Percentiles rank a stretch among this genome's conserved stretches.
phyloP scores from a whole-genome alignment of 2,888 invertebrate genomes.

The Melieria picta region DNA sequence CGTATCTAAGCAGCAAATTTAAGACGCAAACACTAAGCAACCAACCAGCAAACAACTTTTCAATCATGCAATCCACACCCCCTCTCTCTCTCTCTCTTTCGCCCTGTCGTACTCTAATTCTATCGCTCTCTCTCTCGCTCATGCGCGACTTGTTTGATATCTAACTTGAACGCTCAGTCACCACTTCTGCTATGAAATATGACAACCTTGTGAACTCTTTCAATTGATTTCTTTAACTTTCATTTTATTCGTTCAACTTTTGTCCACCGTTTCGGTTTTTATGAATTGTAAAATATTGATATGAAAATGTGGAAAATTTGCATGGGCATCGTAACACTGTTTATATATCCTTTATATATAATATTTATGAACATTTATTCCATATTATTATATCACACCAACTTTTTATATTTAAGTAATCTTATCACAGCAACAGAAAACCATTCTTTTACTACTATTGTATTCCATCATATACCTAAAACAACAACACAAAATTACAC shows the following conservation, averaged over 20 bases:
- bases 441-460: too few relatives aligned
- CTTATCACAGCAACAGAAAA: too few relatives aligned
- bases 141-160: not conserved
- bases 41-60: conserved; percentile 5
- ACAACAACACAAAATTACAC: too few relatives aligned
- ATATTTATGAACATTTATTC: too few relatives aligned
- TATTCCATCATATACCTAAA: too few relatives aligned
- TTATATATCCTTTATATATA: conserved; percentile 28
- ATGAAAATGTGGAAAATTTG: conserved; percentile 63
- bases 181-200: conserved; percentile 16
- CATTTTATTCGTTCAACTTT: conserved; percentile 20
- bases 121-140: conserved; percentile 19
- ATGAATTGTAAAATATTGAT: conserved; percentile 50
- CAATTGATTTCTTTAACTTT: conserved; percentile 12
- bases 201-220: not conserved
- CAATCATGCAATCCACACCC: conserved; percentile 7
- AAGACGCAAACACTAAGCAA: conserved; percentile 6
- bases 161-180: not conserved
- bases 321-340: conserved; percentile 64
- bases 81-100: conserved; percentile 20
- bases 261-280: conserved; percentile 36
- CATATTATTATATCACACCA: too few relatives aligned
- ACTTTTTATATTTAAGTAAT: too few relatives aligned
- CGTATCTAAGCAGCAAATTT: not conserved
- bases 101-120: conserved; percentile 31